These are phyloP conservation scores for Ctenopoma multispine DNA, from an alignment of 2,797 vertebrate species.

Conservation along the genomic window DNA sequence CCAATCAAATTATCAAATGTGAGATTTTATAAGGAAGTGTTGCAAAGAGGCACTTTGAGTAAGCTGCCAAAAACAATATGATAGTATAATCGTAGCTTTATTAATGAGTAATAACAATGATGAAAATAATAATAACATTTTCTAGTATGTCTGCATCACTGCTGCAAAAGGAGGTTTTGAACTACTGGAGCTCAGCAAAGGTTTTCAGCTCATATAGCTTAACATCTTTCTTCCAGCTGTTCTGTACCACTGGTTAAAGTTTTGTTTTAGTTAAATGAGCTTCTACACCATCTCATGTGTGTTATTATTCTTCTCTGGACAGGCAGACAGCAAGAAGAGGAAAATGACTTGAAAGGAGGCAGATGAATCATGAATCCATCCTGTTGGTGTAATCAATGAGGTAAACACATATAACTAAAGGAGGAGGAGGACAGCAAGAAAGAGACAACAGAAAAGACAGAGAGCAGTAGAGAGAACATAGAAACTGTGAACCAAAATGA, in stretches of 20 bases:
- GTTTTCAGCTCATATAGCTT: not conserved
- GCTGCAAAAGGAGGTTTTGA: too few relatives aligned
- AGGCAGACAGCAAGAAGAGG: not conserved
- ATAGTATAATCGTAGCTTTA: too few relatives aligned
- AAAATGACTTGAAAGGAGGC: slow-evolving; percentile 1
- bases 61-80: too few relatives aligned
- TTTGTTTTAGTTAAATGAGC: not conserved
- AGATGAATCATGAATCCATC: slow-evolving; percentile 23
- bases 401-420: slow-evolving; percentile 17
- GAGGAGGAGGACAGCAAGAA: slow-evolving; percentile 1
- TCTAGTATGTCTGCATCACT: not conserved
- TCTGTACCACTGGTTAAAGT: not conserved
- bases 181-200: not conserved
- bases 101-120: too few relatives aligned
- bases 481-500: slow-evolving; percentile 5
- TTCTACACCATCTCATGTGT: slow-evolving; percentile 3
- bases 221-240: too few relatives aligned
- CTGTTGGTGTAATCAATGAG: slow-evolving; percentile 16
- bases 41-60: too few relatives aligned
- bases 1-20: not conserved
- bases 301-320: slow-evolving; percentile 1
- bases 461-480: not conserved
- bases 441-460: slow-evolving; percentile 2
- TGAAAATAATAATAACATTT: too few relatives aligned
- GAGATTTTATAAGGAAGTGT: not conserved